Percentiles rank a stretch among this genome's conserved stretches.
These are phyloP conservation scores for Haliclystus octoradiatus DNA, from an alignment of 30 jellyfish, hydroid and myxozoan genomes.

Conservation along the genomic window DNA sequence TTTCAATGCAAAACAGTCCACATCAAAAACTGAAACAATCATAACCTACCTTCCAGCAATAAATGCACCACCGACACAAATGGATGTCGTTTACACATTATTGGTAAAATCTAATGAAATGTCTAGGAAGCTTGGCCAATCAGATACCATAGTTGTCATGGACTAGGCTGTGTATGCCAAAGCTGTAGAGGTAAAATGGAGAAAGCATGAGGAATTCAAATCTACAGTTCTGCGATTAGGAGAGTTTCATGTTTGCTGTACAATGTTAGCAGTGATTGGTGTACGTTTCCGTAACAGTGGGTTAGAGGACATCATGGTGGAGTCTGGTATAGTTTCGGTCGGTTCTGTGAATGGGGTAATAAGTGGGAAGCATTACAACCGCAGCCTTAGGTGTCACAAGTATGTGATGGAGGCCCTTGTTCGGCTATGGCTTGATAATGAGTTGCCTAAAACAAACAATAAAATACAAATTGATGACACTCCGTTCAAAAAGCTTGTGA, in stretches of 20 bases:
- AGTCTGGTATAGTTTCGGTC: neutral
- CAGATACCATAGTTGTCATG: constrained; percentile 10
- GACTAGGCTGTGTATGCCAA: constrained; percentile 46
- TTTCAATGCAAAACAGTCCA: neutral
- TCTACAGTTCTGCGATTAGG: constrained; percentile 15
- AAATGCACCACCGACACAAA: neutral
- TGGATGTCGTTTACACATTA: neutral
- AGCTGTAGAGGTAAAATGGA: constrained; percentile 30
- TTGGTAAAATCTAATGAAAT: neutral
- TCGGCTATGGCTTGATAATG: neutral
- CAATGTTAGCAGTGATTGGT: constrained; percentile 12
- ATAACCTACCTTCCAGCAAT: neutral
- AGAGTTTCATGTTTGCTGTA: constrained; percentile 7
- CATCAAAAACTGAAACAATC: neutral
- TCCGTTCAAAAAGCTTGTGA: too few relatives aligned
- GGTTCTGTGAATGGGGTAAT: neutral
- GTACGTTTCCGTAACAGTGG: constrained; percentile 1
- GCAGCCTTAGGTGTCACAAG: neutral
- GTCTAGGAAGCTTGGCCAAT: neutral
- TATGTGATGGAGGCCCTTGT: neutral
- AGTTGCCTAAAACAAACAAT: too few relatives aligned
- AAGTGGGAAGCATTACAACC: neutral
- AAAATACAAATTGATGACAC: too few relatives aligned
- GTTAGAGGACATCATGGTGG: neutral
- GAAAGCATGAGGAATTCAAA: neutral